Evolutionary conservation across 2,113 vertebrate species (phyloP).

Genomic region (Coryphaenoides rupestris): DNA sequence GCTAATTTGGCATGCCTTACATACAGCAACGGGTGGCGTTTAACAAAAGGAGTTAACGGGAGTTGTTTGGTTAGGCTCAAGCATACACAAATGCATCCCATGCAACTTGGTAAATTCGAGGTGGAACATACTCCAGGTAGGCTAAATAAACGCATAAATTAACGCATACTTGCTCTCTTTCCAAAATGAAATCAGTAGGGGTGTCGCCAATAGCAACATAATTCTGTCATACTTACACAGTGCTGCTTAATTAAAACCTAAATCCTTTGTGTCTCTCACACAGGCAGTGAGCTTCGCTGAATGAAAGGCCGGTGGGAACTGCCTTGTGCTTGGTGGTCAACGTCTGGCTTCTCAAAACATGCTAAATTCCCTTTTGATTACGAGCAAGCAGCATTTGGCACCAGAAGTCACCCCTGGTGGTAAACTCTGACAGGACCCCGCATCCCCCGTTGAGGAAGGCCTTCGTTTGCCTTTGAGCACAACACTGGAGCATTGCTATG

Average conservation of each 20-base stretch:
- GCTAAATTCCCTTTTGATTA: conserved; percentile 20
- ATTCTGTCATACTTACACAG: conserved; percentile 16
- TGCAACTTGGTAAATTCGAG: neutral
- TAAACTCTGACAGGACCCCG: neutral
- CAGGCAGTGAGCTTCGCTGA: neutral
- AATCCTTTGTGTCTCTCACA: conserved; percentile 8
- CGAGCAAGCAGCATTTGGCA: conserved; percentile 12
- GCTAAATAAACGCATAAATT: neutral
- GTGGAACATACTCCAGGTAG: neutral
- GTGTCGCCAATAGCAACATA: conserved; percentile 14
- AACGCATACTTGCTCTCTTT: no score
- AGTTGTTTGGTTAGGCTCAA: conserved; percentile 6
- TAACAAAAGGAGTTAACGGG: conserved; percentile 16
- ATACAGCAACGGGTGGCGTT: conserved; percentile 43
- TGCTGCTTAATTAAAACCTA: conserved; percentile 40
- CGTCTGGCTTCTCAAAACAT: conserved; percentile 19
- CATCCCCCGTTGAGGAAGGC: conserved; percentile 35
- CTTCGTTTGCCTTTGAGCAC: conserved; percentile 42
- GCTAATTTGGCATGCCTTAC: conserved; percentile 49
- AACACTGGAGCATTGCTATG: conserved; percentile 28
- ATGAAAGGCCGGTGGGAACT: conserved; percentile 20
- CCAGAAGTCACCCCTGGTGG: conserved; percentile 7
- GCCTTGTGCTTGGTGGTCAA: conserved; percentile 13
- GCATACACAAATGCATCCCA: conserved; percentile 5
- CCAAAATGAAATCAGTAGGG: neutral